A percentile compares a stretch with the other conserved stretches of the same genome.
These are phyloP conservation scores for Mechanitis messenoides DNA, from an alignment of 2,888 invertebrate species.

Conservation along the genomic window DNA sequence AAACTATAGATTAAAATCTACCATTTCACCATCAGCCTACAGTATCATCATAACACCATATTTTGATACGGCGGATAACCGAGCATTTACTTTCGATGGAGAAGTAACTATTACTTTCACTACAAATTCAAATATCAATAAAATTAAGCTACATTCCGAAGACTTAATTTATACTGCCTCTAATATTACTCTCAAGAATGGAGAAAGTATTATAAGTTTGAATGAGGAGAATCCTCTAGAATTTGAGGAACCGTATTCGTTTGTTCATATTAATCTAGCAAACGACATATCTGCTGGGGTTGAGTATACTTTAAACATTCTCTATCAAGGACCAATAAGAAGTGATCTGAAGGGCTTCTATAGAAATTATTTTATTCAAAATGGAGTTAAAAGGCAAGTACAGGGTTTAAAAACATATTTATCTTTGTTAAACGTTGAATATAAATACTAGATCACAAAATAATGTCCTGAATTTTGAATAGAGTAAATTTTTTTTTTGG, in stretches of 20 bases:
- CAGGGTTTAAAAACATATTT: background rate
- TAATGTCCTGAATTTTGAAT: too few species aligned
- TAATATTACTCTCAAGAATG: slow-evolving; percentile 43
- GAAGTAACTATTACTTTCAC: slow-evolving; percentile 59
- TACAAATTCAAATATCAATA: slow-evolving; percentile 41
- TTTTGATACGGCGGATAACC: slow-evolving; percentile 58
- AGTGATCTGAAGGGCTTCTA: slow-evolving; percentile 78
- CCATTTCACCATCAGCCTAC: slow-evolving; percentile 72
- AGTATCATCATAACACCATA: slow-evolving; percentile 71
- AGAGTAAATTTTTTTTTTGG: too few species aligned
- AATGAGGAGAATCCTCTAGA: slow-evolving; percentile 41
- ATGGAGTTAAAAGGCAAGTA: slow-evolving; percentile 72
- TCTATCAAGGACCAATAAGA: slow-evolving; percentile 74
- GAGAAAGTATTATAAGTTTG: slow-evolving; percentile 36
- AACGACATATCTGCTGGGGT: slow-evolving; percentile 47
- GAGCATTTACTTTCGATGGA: slow-evolving; percentile 68
- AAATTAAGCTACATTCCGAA: slow-evolving; percentile 62
- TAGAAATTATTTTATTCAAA: slow-evolving; percentile 74
- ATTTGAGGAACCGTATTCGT: slow-evolving; percentile 60
- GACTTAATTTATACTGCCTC: slow-evolving; percentile 45
- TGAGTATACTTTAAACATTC: slow-evolving; percentile 67
- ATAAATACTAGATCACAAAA: too few species aligned
- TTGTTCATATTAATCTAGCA: slow-evolving; percentile 65
- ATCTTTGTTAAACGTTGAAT: background rate
- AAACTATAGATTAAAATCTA: slow-evolving; percentile 56